A percentile compares a stretch with the other conserved stretches of the same genome.
Conservation (phyloP, 2,797 vertebrate species). For the Alcedo quadribrachys region DNA sequence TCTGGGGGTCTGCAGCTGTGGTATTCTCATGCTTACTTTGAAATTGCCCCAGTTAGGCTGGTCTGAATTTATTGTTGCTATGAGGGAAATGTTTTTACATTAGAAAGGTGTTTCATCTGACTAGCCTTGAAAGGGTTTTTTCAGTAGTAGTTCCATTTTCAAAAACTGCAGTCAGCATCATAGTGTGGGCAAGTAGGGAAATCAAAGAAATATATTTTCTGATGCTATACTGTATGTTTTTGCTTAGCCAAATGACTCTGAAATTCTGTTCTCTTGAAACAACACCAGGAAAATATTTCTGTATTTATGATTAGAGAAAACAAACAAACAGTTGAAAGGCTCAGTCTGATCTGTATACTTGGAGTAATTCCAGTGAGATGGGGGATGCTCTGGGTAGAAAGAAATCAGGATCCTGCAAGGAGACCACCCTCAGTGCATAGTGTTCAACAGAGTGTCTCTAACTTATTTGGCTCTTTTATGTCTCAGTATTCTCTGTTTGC, state of each 20-base stretch:
- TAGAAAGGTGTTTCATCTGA: slow-evolving; percentile 18
- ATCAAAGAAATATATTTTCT: neutral
- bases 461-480: slow-evolving; percentile 1
- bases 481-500: neutral
- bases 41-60: slow-evolving; percentile 30
- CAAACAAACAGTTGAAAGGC: neutral
- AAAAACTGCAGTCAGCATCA: neutral
- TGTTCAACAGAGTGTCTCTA: neutral
- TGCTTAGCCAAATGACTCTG: neutral
- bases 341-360: neutral
- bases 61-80: slow-evolving; percentile 28
- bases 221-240: neutral
- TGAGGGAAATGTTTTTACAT: neutral
- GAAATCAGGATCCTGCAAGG: neutral
- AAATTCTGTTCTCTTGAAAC: slow-evolving; percentile 13
- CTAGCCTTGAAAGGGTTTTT: neutral
- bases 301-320: neutral
- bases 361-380: neutral
- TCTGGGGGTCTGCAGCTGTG: neutral
- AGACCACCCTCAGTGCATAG: neutral
- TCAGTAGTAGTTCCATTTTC: neutral
- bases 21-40: slow-evolving; percentile 16
- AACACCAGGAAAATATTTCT: neutral
- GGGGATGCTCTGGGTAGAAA: neutral
- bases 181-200: neutral